Conservation (phyloP, 2,888 invertebrate species). For the Cosmopolites sordidus region DNA sequence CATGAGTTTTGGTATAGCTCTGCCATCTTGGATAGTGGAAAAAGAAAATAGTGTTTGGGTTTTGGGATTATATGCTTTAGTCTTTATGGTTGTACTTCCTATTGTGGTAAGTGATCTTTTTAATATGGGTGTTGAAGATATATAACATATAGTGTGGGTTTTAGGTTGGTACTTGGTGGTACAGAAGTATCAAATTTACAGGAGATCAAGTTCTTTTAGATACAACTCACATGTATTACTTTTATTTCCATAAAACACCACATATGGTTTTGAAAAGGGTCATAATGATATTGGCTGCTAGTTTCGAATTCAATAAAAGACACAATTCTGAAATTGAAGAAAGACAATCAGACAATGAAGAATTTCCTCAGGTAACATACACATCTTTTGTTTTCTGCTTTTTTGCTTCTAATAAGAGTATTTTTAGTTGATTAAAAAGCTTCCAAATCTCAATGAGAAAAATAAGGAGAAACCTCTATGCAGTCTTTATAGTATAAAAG, state of each 20-base stretch:
- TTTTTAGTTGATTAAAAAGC: constrained; percentile 76
- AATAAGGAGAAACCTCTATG: constrained; percentile 94
- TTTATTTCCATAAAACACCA: constrained; percentile 93
- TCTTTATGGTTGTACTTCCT: constrained; percentile 96
- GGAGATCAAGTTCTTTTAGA: constrained; percentile 95
- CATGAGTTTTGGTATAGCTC: constrained; percentile 98
- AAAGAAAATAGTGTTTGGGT: constrained; percentile 99
- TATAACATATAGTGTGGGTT: constrained; percentile 26
- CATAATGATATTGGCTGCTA: constrained; percentile 94
- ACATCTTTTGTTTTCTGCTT: not conserved
- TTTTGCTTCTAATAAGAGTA: not conserved
- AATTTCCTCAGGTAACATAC: constrained; percentile 63
- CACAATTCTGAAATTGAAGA: constrained; percentile 94
- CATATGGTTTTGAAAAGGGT: constrained; percentile 93
- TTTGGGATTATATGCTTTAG: constrained; percentile 86
- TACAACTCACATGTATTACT: constrained; percentile 95
- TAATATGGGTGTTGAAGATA: constrained; percentile 1
- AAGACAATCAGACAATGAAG: constrained; percentile 88
- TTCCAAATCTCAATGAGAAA: constrained; percentile 91
- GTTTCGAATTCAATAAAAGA: constrained; percentile 91
- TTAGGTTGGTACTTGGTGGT: constrained; percentile 96
- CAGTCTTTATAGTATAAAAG: constrained; percentile 86
- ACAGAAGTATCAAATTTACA: constrained; percentile 93
- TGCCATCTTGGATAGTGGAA: constrained; percentile 99
- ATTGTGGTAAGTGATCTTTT: constrained; percentile 59